Percentiles rank a stretch among this genome's conserved stretches.
Conservation (phyloP, 1,140 invertebrate genomes). For the Drosophila asahinai region DNA sequence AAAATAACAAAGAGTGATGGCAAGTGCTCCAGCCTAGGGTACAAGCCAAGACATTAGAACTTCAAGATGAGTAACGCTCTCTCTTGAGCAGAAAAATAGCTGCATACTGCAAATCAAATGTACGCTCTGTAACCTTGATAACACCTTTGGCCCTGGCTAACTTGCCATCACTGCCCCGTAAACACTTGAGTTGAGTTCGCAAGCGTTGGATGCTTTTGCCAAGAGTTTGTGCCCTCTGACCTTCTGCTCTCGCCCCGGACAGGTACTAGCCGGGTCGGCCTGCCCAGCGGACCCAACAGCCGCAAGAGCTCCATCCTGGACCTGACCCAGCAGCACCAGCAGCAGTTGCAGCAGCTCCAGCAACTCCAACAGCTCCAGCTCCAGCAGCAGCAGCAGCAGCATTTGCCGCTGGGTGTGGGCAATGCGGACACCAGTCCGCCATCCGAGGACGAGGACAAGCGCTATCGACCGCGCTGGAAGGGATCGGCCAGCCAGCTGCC, state of each 20-base stretch:
- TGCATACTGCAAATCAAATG: no score
- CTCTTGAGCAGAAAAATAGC: no score
- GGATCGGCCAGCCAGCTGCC: slow-evolving; percentile 84
- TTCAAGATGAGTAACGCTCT: no score
- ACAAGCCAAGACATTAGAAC: not conserved
- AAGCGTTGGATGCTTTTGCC: not conserved
- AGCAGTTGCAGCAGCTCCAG: slow-evolving; percentile 56
- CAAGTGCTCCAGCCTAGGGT: not conserved
- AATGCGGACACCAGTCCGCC: slow-evolving; percentile 85
- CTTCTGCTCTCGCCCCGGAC: not conserved
- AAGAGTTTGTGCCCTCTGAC: not conserved
- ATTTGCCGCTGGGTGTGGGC: slow-evolving; percentile 72
- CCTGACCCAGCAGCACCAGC: slow-evolving; percentile 72
- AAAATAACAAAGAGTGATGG: slow-evolving; percentile 8
- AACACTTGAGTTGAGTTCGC: slow-evolving; percentile 64
- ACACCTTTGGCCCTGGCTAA: not conserved
- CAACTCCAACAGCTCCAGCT: slow-evolving; percentile 62
- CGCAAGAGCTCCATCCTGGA: slow-evolving; percentile 78
- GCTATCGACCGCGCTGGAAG: slow-evolving; percentile 77
- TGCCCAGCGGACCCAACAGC: slow-evolving; percentile 78
- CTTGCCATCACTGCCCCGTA: slow-evolving; percentile 52
- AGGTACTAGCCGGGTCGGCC: slow-evolving; percentile 77
- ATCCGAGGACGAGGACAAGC: slow-evolving; percentile 84
- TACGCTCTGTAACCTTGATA: not conserved
- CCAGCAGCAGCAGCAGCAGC: slow-evolving; percentile 55